Conservation (phyloP, 2,113 vertebrate species). For the Cebidichthys violaceus region DNA sequence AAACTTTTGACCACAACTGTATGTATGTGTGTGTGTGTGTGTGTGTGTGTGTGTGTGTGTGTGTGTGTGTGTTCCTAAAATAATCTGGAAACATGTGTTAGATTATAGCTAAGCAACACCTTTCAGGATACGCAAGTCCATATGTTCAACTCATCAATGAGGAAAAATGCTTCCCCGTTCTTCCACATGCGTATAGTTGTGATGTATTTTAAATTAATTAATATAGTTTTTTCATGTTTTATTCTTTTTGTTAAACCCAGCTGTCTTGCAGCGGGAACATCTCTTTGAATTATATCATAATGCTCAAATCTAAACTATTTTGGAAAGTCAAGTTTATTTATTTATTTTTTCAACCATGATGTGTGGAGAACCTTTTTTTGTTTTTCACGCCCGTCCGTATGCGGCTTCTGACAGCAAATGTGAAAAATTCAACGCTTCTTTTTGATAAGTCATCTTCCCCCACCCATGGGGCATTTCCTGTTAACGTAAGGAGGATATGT, state of each 20-base stretch:
- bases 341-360: slow-evolving; percentile 56
- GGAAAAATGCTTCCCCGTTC: neutral
- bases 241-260: slow-evolving; percentile 4
- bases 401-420: slow-evolving; percentile 32
- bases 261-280: neutral
- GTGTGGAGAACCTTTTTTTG: slow-evolving; percentile 29
- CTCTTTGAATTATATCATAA: slow-evolving; percentile 23
- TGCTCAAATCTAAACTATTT: slow-evolving; percentile 16
- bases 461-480: neutral
- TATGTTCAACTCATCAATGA: slow-evolving; percentile 9
- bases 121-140: neutral
- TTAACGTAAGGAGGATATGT: slow-evolving; percentile 13
- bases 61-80: neutral
- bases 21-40: neutral
- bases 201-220: neutral
- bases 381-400: slow-evolving; percentile 9
- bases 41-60: neutral
- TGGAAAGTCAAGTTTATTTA: slow-evolving; percentile 37
- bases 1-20: too few species aligned
- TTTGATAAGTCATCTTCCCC: neutral
- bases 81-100: neutral
- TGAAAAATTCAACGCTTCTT: slow-evolving; percentile 45
- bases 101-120: neutral
- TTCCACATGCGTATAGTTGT: neutral
- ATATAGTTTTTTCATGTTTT: neutral